These are phyloP conservation scores for Monomorium pharaonis DNA, from an alignment of 1,140 invertebrate genomes.

Conservation along the genomic window DNA sequence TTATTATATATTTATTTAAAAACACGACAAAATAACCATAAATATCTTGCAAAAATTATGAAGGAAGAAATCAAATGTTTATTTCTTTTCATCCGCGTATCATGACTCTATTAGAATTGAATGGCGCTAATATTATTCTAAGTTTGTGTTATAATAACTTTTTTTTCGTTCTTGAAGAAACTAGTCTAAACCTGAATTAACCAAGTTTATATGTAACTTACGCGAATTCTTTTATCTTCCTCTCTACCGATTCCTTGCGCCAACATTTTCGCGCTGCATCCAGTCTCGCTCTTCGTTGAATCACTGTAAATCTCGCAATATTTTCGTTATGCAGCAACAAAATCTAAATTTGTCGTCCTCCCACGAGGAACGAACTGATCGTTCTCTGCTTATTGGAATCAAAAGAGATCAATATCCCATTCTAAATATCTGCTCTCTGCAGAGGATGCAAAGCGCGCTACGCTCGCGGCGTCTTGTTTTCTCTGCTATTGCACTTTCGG, in stretches of 20 bases:
- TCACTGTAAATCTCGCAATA: conserved; percentile 6
- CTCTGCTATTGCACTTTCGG: conserved; percentile 30
- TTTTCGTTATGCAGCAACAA: conserved; percentile 25
- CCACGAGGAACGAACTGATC: not conserved
- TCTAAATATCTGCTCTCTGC: conserved; percentile 1
- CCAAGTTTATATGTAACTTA: conserved; percentile 10
- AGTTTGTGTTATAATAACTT: not conserved
- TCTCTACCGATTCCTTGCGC: not conserved
- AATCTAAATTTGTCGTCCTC: conserved; percentile 44
- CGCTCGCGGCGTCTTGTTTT: conserved; percentile 10
- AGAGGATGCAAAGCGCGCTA: not conserved
- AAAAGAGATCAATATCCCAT: conserved; percentile 35
- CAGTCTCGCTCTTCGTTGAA: not conserved
- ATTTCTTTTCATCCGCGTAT: not conserved
- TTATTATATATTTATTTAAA: too few relatives aligned
- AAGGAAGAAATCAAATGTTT: not conserved
- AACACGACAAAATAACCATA: too few relatives aligned
- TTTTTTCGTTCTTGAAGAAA: not conserved
- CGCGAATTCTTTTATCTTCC: not conserved
- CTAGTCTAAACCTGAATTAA: not conserved
- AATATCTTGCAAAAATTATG: too few relatives aligned
- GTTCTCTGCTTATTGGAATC: conserved; percentile 5
- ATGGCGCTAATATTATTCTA: not conserved
- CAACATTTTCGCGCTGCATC: not conserved
- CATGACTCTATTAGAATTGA: not conserved